A percentile compares a stretch with the other conserved stretches of the same genome.
Conservation (phyloP, 1,140 invertebrate species). For the Nasonia giraulti region DNA sequence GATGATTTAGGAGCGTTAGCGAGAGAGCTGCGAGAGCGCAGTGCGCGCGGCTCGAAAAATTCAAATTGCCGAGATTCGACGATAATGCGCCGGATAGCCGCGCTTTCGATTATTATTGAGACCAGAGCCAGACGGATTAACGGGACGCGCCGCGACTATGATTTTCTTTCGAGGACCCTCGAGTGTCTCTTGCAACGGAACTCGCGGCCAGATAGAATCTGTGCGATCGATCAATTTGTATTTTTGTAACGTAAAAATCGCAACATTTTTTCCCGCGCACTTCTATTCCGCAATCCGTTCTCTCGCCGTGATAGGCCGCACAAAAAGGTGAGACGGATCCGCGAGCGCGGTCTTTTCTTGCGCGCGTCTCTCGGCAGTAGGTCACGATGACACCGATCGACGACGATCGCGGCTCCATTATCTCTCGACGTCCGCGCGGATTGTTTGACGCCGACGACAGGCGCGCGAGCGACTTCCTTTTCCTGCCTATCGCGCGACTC, state of each 20-base stretch:
- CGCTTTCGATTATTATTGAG: constrained; percentile 36
- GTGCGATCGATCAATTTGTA: too few relatives aligned
- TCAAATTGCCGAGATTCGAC: constrained; percentile 37
- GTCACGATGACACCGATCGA: background rate
- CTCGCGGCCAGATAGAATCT: too few relatives aligned
- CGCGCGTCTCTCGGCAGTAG: background rate
- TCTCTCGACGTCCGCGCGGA: background rate
- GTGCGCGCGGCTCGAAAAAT: constrained; percentile 24
- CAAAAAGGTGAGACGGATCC: background rate
- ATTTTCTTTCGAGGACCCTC: too few relatives aligned
- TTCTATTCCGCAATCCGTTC: too few relatives aligned
- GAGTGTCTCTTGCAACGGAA: too few relatives aligned
- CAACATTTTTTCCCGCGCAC: too few relatives aligned
- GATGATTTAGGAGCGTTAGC: constrained; percentile 36
- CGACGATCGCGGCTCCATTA: background rate
- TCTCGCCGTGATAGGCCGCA: background rate
- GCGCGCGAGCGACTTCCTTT: background rate
- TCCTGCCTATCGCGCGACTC: background rate
- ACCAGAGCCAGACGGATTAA: background rate
- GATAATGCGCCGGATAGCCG: constrained; percentile 1
- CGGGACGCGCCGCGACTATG: background rate
- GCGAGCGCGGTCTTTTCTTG: background rate
- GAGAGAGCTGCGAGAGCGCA: background rate
- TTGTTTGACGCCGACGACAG: background rate
- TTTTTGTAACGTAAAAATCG: too few relatives aligned